phyloP scores from a whole-genome alignment of 2,888 invertebrate genomes.

The Geophilus truncorum region DNA sequence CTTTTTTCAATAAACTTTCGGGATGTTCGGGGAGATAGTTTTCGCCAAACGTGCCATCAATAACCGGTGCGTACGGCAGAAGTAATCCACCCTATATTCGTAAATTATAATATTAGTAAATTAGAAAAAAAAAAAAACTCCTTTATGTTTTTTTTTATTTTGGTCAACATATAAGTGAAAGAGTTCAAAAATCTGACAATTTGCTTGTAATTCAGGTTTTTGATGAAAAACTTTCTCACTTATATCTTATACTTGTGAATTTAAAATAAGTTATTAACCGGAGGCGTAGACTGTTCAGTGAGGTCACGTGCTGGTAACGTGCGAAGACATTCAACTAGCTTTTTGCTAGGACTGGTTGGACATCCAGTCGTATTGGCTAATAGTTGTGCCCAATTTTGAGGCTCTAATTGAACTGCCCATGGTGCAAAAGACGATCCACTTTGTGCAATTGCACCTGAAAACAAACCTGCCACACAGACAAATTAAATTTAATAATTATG shows the following conservation, averaged over 20 bases:
- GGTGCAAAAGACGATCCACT: not conserved
- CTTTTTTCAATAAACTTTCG: conserved; percentile 44
- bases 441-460: not conserved
- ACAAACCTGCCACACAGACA: not conserved
- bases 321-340: not conserved
- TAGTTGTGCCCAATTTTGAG: not conserved
- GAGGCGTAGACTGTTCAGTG: too few species aligned
- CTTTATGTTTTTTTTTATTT: too few species aligned
- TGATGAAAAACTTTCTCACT: too few species aligned
- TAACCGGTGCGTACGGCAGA: conserved; percentile 47
- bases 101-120: too few species aligned
- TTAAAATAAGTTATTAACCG: too few species aligned
- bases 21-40: conserved; percentile 46
- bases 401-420: not conserved
- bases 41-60: conserved; percentile 46
- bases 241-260: too few species aligned
- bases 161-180: too few species aligned
- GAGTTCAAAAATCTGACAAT: too few species aligned
- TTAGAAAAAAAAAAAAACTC: too few species aligned
- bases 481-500: too few species aligned
- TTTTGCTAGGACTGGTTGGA: not conserved
- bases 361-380: not conserved
- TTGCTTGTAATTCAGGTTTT: too few species aligned
- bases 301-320: not conserved
- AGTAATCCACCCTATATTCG: conserved; percentile 43